phyloP scores from a whole-genome alignment of 1,140 invertebrate species.

The Hetaerina americana region DNA sequence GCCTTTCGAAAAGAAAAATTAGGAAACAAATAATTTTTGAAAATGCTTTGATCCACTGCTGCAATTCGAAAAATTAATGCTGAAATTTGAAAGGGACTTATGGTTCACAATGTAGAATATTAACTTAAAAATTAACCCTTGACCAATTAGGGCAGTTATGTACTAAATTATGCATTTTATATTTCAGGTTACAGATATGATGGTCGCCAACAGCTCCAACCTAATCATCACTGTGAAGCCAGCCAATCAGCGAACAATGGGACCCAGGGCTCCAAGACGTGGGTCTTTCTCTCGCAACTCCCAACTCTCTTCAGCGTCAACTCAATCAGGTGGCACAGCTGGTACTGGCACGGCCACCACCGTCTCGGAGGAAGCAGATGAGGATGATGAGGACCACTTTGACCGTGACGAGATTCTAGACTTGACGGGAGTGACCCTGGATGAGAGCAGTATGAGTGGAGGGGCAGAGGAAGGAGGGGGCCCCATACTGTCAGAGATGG shows the following conservation, averaged over 20 bases:
- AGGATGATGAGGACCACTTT: conserved; percentile 28
- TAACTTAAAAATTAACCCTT: too few species aligned
- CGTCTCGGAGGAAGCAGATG: conserved; percentile 41
- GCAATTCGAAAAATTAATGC: too few species aligned
- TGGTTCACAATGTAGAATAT: too few species aligned
- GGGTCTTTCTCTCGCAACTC: conserved; percentile 65
- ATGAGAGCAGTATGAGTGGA: conserved; percentile 21
- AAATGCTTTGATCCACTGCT: too few species aligned
- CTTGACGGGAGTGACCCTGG: conserved; percentile 42
- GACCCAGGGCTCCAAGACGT: conserved; percentile 41
- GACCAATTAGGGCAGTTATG: conserved; percentile 4
- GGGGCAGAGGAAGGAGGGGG: conserved; percentile 7
- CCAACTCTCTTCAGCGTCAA: conserved; percentile 50
- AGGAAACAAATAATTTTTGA: too few species aligned
- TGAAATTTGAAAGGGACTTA: too few species aligned
- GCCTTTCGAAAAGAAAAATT: too few species aligned
- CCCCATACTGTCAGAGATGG: not conserved
- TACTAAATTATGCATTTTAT: conserved; percentile 4
- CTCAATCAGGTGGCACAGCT: conserved; percentile 50
- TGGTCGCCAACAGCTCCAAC: conserved; percentile 99
- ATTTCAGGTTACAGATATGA: conserved; percentile 95
- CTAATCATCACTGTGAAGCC: conserved; percentile 97
- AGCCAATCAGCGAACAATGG: conserved; percentile 74
- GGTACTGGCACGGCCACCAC: conserved; percentile 47
- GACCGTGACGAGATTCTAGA: conserved; percentile 56